phyloP scores from a whole-genome alignment of 2,113 vertebrate species.

The Elanus axillaris region DNA sequence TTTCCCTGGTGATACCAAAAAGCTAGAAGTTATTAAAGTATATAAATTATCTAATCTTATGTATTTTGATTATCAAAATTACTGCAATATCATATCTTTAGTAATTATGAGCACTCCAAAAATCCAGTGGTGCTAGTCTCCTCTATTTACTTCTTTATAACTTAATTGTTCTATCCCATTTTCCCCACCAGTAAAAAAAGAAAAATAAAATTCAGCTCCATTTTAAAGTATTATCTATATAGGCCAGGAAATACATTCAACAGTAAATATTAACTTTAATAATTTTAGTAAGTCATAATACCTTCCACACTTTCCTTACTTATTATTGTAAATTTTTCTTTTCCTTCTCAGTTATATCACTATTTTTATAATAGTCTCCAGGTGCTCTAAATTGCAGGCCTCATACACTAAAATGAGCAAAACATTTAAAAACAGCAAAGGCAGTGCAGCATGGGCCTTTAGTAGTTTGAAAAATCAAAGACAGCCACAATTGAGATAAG shows the following conservation, averaged over 20 bases:
- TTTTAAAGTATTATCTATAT: neutral
- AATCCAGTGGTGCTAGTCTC: neutral
- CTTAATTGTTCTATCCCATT: neutral
- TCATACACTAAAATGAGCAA: neutral
- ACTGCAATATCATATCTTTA: neutral
- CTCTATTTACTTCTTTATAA: neutral
- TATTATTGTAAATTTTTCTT: neutral
- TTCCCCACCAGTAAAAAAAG: neutral
- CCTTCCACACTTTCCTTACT: neutral
- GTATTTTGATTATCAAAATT: neutral
- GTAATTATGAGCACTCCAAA: neutral
- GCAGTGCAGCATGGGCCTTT: rapidly evolving
- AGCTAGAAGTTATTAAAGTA: neutral
- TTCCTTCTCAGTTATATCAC: neutral
- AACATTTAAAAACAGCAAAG: neutral
- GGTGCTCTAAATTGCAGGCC: neutral
- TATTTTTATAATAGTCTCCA: neutral
- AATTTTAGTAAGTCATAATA: neutral
- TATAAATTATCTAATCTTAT: neutral
- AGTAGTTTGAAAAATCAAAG: neutral
- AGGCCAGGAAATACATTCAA: neutral
- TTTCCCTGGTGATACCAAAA: neutral
- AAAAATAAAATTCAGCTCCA: neutral
- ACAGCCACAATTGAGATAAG: neutral
- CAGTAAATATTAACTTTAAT: neutral